Conservation (phyloP, 2,888 invertebrate genomes). For the Lamproptera curius region DNA sequence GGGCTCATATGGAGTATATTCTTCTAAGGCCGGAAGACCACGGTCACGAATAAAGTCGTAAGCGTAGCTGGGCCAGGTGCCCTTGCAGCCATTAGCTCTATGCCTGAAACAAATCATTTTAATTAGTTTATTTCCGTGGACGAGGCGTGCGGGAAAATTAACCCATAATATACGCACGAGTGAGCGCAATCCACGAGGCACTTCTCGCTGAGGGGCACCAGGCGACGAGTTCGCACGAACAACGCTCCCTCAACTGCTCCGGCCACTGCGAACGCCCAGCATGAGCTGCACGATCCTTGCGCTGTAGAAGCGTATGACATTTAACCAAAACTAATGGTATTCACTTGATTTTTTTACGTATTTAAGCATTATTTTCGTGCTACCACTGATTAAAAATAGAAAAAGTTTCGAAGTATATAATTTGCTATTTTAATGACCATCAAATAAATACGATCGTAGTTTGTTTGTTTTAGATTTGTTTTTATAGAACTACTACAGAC, state of each 20-base stretch:
- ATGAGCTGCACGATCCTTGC: constrained; percentile 54
- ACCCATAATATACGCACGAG: constrained; percentile 36
- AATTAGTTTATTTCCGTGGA: background rate
- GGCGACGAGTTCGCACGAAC: constrained; percentile 46
- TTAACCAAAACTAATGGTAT: too few relatives aligned
- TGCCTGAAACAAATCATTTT: constrained; percentile 32
- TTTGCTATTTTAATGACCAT: too few relatives aligned
- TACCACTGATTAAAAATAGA: too few relatives aligned
- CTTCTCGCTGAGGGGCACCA: constrained; percentile 59
- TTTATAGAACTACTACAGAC: too few relatives aligned
- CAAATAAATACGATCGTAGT: too few relatives aligned
- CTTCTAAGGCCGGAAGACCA: constrained; percentile 48
- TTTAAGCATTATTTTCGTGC: too few relatives aligned
- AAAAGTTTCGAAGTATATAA: too few relatives aligned
- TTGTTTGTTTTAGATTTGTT: too few relatives aligned
- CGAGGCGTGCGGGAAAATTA: background rate
- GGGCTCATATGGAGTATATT: constrained; percentile 47
- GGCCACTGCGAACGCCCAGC: constrained; percentile 67
- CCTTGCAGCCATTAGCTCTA: constrained; percentile 51
- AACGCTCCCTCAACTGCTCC: constrained; percentile 67
- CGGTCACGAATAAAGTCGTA: constrained; percentile 51
- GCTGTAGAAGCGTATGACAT: constrained; percentile 35
- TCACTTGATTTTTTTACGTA: too few relatives aligned
- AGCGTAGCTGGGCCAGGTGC: constrained; percentile 59
- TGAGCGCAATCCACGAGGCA: constrained; percentile 61